A percentile compares a stretch with the other conserved stretches of the same genome.
phyloP scores from a whole-genome alignment of 2,797 vertebrate genomes.

The Emys orbicularis region DNA sequence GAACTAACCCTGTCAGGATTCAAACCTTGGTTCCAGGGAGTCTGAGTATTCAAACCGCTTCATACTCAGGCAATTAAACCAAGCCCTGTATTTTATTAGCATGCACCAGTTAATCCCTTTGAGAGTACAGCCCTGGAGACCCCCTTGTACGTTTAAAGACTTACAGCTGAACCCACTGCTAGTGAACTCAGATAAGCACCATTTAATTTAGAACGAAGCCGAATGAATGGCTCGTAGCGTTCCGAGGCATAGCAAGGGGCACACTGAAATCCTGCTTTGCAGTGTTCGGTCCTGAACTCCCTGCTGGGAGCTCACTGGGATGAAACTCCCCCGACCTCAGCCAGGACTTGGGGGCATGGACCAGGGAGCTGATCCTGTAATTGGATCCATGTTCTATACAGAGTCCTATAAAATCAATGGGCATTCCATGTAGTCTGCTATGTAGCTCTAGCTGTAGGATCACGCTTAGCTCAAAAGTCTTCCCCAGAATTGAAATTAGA shows the following conservation, averaged over 20 bases:
- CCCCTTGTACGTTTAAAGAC: not conserved
- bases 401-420: not conserved
- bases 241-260: not conserved
- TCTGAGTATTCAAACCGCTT: not conserved
- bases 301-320: not conserved
- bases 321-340: not conserved
- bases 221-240: too few relatives aligned
- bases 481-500: not conserved
- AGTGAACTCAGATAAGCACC: not conserved
- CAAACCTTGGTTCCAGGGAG: not conserved
- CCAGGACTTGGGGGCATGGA: not conserved
- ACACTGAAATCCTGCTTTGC: not conserved
- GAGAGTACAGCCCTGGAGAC: not conserved
- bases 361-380: not conserved
- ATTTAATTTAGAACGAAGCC: not conserved
- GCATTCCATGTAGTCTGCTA: not conserved
- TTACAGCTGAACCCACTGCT: not conserved
- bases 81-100: not conserved
- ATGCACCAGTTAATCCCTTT: not conserved
- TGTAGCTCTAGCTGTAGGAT: not conserved
- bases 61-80: not conserved
- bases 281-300: not conserved
- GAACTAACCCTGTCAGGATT: not conserved
- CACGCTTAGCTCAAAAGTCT: not conserved
- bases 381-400: not conserved